Evolutionary conservation across 2,797 vertebrate genomes (phyloP), one percentile per base, ranked within the genome.

Genomic region (Chiloscyllium punctatum): DNA sequence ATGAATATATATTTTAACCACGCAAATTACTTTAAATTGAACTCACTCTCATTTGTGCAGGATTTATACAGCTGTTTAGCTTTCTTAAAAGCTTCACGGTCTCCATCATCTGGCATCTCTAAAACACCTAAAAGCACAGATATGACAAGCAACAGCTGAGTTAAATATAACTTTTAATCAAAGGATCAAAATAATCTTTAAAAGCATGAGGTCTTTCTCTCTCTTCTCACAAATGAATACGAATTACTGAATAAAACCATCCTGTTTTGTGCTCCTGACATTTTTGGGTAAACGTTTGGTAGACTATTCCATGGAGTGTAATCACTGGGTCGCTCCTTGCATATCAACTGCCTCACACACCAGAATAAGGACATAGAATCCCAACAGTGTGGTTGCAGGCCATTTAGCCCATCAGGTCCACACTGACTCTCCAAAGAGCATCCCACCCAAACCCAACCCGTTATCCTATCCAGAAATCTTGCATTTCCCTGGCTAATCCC

Each of bases 21-120:
- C 95, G 16, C 25, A 37, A 23, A 87, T 27, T 7, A 62, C 21
- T 11, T 53, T 88, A 57, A 62, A 13, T n/a, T 69, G 37, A 95
- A 97, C 98, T 98, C 97, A 99, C 99, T 98, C 96, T 99, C 98
- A 88, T 99, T 99, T 98, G 99, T 99, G 97, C 99, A 99, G 95
- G 99, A 99, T 96, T 96, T 98, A 97, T 99, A 99, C 33, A 99
- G 98, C 79, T 96, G 97, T 97, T 99, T 99, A 95, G 98, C 98
- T 96, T 99, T 99, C 97, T 96, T 98, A 97, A 99, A 98, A 71
- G 99, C 99, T 0, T 98, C 98, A 96, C 99, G 98, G 97, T 99
- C 98, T 69, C 96, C 96, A 95, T 97, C 96, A 0, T 96, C 97
- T 88, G 98, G 96, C 8, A 97, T 98, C 97, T 99, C 98, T 94